Conservation (phyloP, 2,113 vertebrate genomes). For the Misgurnus mizolepis region DNA sequence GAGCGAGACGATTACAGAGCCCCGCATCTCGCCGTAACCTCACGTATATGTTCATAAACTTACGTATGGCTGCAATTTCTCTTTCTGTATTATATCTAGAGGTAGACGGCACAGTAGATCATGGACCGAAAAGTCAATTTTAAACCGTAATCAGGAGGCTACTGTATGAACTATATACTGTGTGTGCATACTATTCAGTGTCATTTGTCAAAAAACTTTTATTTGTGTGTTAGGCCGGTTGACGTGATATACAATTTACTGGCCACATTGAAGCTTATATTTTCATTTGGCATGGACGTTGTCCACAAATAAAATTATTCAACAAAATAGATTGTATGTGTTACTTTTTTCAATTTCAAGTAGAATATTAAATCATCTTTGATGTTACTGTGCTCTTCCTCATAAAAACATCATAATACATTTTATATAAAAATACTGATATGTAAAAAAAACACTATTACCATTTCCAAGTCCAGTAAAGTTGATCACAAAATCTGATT, state of each 20-base stretch:
- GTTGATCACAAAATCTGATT: too few species aligned
- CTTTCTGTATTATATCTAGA: constrained; percentile 53
- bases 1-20: constrained; percentile 36
- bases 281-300: background rate
- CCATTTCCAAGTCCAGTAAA: too few species aligned
- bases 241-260: background rate
- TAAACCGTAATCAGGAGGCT: background rate
- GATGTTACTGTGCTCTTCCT: too few species aligned
- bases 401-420: too few species aligned
- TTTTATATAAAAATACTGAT: too few species aligned
- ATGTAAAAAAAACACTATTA: too few species aligned
- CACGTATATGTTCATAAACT: constrained; percentile 30
- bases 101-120: background rate
- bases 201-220: background rate
- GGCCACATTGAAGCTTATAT: background rate
- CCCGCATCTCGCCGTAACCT: constrained; percentile 32
- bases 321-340: too few species aligned
- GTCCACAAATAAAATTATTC: background rate
- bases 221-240: background rate
- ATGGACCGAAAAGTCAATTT: background rate
- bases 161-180: background rate
- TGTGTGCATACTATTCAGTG: background rate
- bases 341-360: too few species aligned
- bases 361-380: too few species aligned
- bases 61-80: constrained; percentile 13